A percentile compares a stretch with the other conserved stretches of the same genome.
Conservation (phyloP, 2,888 invertebrate genomes). For the Pyrrhosoma nymphula region DNA sequence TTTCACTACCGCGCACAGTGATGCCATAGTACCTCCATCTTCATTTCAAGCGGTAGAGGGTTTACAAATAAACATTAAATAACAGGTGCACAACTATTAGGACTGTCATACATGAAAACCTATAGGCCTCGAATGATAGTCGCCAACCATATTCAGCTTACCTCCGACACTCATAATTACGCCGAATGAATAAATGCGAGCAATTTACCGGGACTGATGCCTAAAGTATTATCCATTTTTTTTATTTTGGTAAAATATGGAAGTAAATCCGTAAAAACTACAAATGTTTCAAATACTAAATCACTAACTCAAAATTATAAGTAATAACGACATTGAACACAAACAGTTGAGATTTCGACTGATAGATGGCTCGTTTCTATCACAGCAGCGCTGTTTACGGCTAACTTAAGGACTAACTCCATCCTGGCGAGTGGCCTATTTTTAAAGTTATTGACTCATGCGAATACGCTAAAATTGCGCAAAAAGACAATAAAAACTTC, state of each 20-base stretch:
- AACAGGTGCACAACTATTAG: background rate
- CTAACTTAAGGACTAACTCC: background rate
- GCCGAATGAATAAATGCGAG: background rate
- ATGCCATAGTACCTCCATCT: constrained; percentile 13
- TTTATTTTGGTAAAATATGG: background rate
- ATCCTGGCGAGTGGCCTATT: background rate
- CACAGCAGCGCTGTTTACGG: background rate
- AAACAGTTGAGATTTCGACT: constrained; percentile 9
- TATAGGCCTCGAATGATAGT: background rate
- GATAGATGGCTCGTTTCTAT: constrained; percentile 34
- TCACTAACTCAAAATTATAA: constrained; percentile 34
- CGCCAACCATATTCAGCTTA: constrained; percentile 46
- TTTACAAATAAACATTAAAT: constrained; percentile 37
- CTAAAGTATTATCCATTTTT: background rate
- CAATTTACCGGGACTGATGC: background rate
- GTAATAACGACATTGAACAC: constrained; percentile 51
- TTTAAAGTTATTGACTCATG: background rate
- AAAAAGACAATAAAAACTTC: background rate
- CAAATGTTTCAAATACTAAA: constrained; percentile 28
- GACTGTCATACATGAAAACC: constrained; percentile 47
- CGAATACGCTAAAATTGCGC: background rate
- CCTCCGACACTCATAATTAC: constrained; percentile 40
- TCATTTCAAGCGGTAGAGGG: background rate
- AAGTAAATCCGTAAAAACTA: background rate
- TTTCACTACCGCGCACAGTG: constrained; percentile 26